Conservation (phyloP, 2,797 vertebrate species). For the Notolepis coatsorum region DNA sequence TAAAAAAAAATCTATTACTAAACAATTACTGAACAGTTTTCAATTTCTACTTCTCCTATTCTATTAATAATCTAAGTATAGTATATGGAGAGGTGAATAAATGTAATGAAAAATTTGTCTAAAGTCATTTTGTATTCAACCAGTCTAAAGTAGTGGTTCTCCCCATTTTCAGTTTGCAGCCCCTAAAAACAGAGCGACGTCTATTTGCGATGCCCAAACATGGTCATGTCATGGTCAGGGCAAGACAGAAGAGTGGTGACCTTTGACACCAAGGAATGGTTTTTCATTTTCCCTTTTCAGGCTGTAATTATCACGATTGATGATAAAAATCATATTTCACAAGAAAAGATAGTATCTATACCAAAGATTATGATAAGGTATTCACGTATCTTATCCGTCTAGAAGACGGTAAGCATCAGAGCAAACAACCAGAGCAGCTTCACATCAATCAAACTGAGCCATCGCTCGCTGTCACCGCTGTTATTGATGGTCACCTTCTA, state of each 20-base stretch:
- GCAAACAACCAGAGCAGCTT: neutral
- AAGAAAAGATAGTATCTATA: too few relatives aligned
- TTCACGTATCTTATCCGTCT: too few relatives aligned
- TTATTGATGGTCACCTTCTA: conserved; percentile 39
- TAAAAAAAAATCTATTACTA: too few relatives aligned
- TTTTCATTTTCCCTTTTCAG: too few relatives aligned
- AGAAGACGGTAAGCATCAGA: conserved; percentile 1
- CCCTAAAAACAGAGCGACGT: too few relatives aligned
- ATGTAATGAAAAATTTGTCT: neutral
- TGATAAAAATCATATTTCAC: too few relatives aligned
- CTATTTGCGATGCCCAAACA: too few relatives aligned
- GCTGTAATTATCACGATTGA: too few relatives aligned
- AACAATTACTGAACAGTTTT: neutral
- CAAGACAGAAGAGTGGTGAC: too few relatives aligned
- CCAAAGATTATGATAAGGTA: too few relatives aligned
- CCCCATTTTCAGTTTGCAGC: neutral
- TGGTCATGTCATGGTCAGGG: too few relatives aligned
- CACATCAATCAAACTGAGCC: conserved; percentile 13
- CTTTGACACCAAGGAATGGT: too few relatives aligned
- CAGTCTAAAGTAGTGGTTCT: neutral
- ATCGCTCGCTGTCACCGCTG: conserved; percentile 2
- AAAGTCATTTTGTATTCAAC: neutral
- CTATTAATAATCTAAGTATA: neutral
- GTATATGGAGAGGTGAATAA: conserved; percentile 3
- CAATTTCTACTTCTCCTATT: neutral